phyloP scores from a whole-genome alignment of 2,797 vertebrate genomes.

The Rhinophrynus dorsalis region DNA sequence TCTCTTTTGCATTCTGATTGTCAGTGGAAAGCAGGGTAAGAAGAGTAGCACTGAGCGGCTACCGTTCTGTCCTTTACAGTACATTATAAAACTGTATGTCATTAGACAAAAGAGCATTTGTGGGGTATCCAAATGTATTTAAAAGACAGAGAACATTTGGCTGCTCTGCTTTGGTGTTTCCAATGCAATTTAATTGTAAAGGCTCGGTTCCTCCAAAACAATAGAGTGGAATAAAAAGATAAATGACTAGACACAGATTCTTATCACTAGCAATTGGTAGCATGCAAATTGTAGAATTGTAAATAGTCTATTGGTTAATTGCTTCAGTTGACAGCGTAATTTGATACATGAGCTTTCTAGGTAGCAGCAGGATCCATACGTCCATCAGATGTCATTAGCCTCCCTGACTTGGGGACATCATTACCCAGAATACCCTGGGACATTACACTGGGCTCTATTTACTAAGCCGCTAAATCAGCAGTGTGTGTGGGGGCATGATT shows the following conservation, averaged over 20 bases:
- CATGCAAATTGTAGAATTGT: slow-evolving; percentile 20
- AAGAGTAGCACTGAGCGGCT: no score
- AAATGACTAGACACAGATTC: not conserved
- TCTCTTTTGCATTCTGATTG: no score
- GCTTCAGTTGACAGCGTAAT: slow-evolving; percentile 2
- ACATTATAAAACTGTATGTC: no score
- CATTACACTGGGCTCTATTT: no score
- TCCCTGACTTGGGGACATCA: no score
- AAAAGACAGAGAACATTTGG: not conserved
- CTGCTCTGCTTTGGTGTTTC: not conserved
- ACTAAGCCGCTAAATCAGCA: no score
- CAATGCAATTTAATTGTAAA: not conserved
- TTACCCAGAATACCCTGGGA: no score
- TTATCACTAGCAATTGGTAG: not conserved
- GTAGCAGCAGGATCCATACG: not conserved
- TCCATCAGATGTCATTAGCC: no score
- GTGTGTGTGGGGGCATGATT: no score
- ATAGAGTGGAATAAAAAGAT: not conserved
- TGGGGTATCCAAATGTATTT: not conserved
- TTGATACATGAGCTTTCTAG: not conserved
- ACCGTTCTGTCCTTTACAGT: no score
- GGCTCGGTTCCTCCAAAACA: not conserved
- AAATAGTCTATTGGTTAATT: slow-evolving; percentile 1
- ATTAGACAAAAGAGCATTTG: no score
- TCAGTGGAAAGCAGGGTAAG: no score